Base-by-base conservation (phyloP, 2,113 vertebrate species). In the Clarias magur region DNA sequence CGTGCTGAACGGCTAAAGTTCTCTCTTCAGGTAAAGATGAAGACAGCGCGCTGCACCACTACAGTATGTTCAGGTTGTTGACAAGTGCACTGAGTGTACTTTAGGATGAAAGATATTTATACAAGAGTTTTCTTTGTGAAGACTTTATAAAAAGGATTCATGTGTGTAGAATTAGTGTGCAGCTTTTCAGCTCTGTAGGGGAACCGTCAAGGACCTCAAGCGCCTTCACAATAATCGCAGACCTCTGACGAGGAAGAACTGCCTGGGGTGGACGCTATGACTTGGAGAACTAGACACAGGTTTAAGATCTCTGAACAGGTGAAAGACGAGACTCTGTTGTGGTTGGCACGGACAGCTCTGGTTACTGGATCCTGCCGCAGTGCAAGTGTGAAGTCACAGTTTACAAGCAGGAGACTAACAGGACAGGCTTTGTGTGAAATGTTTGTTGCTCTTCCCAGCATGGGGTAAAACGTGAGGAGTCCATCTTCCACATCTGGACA, bases 391-490 rank as follows among this genome's bases (percentile, higher is more conserved):
- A 70, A 83, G 80, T 30, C 79, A 15, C 57, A 21, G 73, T 78
- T 23, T 87, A 86, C 60, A 48, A 7, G 53, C 81, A 25, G 59
- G 59, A 76, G 88, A 53, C 38, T 53, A 86, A 91, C 90, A 91
- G 86, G 86, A 60, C 67, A 19, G 57, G 86, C 90, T 86, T 92
- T 92, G 91, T 81, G 79, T 73, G 72, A 84, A 86, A 19, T 9
- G 84, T 90, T 92, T 91, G 91, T 91, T 93, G 93, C 90, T 90
- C 42, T 88, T 92, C 87, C 88, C 89, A 79, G 86, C 84, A 89
- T 91, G 90, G 92, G 83, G 88, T 89, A 84, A 91, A 63, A 27
- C 72, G 75, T 84, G 87, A 88, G 85, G 73, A 90, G 83, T 85
- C 75, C 30, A 81, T 88, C 78, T 88, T 27, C 56, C 16, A 88